Evolutionary conservation across 2,888 invertebrate genomes (phyloP).

Genomic region (Ennomos erosarius): DNA sequence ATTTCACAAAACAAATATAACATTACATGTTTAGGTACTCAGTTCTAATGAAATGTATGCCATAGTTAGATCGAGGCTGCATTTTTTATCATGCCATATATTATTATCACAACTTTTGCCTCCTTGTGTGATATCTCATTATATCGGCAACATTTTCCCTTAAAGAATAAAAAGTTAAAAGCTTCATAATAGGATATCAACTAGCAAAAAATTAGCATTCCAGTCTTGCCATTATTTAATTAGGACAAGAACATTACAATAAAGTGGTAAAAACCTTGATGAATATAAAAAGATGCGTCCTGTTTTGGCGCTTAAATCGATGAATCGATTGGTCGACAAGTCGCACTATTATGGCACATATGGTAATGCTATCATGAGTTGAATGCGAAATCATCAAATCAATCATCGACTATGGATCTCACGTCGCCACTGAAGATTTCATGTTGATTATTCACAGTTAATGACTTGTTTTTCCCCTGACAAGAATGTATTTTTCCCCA

Average conservation of each 20-base stretch:
- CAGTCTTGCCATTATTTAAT: slow-evolving; percentile 14
- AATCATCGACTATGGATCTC: slow-evolving; percentile 41
- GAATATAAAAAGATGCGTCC: slow-evolving; percentile 6
- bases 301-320: slow-evolving; percentile 27
- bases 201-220: slow-evolving; percentile 13
- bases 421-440: slow-evolving; percentile 29
- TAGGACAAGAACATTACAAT: slow-evolving; percentile 2
- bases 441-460: slow-evolving; percentile 42
- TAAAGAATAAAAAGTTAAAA: slow-evolving; percentile 17
- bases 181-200: slow-evolving; percentile 7
- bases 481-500: slow-evolving; percentile 6
- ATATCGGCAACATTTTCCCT: neutral
- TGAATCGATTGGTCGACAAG: slow-evolving; percentile 63
- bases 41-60: too few relatives aligned
- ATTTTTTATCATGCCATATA: too few relatives aligned
- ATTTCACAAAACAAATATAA: slow-evolving; percentile 2
- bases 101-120: too few relatives aligned
- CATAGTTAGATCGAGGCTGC: too few relatives aligned
- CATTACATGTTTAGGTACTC: too few relatives aligned
- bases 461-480: slow-evolving; percentile 25
- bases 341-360: slow-evolving; percentile 62
- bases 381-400: slow-evolving; percentile 52
- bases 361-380: slow-evolving; percentile 56
- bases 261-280: slow-evolving; percentile 8
- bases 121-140: neutral